Conservation (phyloP, 2,888 invertebrate genomes). For the Dicycla oo region DNA sequence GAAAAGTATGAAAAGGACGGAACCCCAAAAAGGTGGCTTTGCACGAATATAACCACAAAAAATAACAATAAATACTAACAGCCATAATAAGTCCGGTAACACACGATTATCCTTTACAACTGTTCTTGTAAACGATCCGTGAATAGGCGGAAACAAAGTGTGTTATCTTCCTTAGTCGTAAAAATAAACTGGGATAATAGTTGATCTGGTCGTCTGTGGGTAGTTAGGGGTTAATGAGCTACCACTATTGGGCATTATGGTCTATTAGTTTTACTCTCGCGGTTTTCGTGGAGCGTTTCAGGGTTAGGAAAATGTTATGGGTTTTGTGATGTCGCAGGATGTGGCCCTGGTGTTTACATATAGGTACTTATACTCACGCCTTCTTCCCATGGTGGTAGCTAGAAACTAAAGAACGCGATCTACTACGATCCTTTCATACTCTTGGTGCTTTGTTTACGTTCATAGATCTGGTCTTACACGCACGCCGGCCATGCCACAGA, state of each 20-base stretch:
- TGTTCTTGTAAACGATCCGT: slow-evolving; percentile 18
- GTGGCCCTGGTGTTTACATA: background rate
- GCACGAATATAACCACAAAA: background rate
- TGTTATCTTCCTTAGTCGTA: slow-evolving; percentile 44
- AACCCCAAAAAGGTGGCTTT: background rate
- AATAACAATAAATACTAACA: slow-evolving; percentile 20
- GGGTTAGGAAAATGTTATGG: background rate
- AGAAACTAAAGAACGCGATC: too few relatives aligned
- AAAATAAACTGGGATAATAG: slow-evolving; percentile 42
- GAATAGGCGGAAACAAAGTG: slow-evolving; percentile 47
- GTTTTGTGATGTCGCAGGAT: background rate
- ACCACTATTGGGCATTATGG: slow-evolving; percentile 31
- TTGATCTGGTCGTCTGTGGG: slow-evolving; percentile 14
- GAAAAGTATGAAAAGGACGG: background rate
- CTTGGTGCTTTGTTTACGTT: too few relatives aligned
- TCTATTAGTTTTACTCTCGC: slow-evolving; percentile 40
- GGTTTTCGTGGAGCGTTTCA: slow-evolving; percentile 8
- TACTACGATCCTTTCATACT: too few relatives aligned
- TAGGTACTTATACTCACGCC: too few relatives aligned
- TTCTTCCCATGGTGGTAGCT: too few relatives aligned
- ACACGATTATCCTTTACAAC: slow-evolving; percentile 41
- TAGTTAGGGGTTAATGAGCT: slow-evolving; percentile 53
- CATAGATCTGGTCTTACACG: too few relatives aligned
- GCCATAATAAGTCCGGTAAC: slow-evolving; percentile 31
- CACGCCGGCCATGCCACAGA: too few relatives aligned